phyloP scores from a whole-genome alignment of 2,888 invertebrate genomes.

The Hyles lineata region DNA sequence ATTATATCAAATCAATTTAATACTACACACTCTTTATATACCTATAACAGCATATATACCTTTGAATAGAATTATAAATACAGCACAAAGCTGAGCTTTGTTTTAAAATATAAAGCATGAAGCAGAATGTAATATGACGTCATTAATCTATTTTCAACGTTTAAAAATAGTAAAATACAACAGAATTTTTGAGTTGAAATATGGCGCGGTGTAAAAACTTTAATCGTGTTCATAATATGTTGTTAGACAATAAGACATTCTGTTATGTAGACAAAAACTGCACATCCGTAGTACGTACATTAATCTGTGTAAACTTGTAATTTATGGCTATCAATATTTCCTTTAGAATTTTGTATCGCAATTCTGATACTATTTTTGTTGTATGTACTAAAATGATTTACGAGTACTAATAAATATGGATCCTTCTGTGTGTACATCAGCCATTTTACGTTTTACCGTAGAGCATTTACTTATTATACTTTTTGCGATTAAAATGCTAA shows the following conservation, averaged over 20 bases:
- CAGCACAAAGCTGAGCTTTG: no score
- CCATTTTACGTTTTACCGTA: no score
- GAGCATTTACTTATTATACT: no score
- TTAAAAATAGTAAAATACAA: not conserved
- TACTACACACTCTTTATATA: no score
- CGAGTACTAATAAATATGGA: not conserved
- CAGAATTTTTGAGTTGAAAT: not conserved
- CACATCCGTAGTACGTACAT: not conserved
- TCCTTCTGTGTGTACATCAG: no score
- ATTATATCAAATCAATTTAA: no score
- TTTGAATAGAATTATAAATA: no score
- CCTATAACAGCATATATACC: no score
- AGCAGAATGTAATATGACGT: not conserved
- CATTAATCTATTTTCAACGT: not conserved
- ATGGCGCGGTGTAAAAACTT: not conserved
- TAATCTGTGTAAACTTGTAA: not conserved
- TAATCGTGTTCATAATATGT: not conserved
- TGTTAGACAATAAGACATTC: slow-evolving; percentile 12
- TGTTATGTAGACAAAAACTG: not conserved
- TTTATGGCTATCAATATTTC: not conserved
- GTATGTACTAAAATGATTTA: not conserved
- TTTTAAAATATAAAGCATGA: not conserved
- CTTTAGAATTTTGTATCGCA: no score
- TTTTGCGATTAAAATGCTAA: no score
- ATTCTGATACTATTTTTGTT: not conserved